Percentiles rank a stretch among this genome's conserved stretches.
Conservation (phyloP, 37 sponge, comb jelly and placozoan genomes). For the Hexactinellida sp. region DNA sequence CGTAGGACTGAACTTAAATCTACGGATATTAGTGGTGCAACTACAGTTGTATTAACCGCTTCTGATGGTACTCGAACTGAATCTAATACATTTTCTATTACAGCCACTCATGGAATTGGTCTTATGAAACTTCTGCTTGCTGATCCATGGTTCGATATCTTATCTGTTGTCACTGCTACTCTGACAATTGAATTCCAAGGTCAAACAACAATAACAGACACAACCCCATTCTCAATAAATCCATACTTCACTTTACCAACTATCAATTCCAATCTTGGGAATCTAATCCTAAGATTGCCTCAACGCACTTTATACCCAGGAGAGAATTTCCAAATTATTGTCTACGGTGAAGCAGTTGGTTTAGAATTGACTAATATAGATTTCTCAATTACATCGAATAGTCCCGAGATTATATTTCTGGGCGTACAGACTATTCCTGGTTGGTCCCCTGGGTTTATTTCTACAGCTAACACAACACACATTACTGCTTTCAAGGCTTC, state of each 20-base stretch:
- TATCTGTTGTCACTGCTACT: neutral
- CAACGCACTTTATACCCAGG: constrained; percentile 1
- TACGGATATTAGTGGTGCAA: neutral
- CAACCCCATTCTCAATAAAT: neutral
- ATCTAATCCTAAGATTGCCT: neutral
- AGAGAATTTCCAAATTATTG: neutral
- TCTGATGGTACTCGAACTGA: neutral
- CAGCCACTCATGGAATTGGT: neutral
- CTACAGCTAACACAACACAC: neutral
- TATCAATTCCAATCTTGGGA: neutral
- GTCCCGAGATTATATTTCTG: neutral
- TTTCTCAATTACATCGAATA: neutral
- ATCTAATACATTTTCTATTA: neutral
- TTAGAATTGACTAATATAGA: neutral
- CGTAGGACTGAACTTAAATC: neutral
- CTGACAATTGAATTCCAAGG: neutral
- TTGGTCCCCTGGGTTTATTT: neutral
- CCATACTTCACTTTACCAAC: neutral
- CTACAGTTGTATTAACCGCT: neutral
- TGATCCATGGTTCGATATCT: neutral
- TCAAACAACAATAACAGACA: neutral
- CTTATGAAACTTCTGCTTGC: neutral
- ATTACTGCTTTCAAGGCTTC: neutral
- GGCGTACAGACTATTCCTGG: neutral
- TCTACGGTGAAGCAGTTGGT: neutral